Evolutionary conservation across 2,888 invertebrate genomes (phyloP), one percentile per base, ranked within the genome.

Genomic region (Caenorhabditis sp.): DNA sequence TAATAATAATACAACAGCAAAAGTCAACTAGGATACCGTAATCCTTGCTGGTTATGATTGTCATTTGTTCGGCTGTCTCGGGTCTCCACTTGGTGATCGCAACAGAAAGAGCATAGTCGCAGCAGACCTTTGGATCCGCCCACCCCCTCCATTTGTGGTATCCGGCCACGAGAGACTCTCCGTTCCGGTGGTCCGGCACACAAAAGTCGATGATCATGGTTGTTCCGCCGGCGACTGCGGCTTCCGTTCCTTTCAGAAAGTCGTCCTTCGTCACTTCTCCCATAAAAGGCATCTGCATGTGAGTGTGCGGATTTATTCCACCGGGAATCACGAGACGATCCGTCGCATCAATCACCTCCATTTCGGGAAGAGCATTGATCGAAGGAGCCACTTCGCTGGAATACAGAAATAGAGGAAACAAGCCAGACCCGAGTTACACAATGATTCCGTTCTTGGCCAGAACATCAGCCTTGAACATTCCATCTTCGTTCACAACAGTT

Each of bases 171-270:
- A 96, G 91, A 7, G 71, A 68, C 15, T 80, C 78, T 20, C 84
- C 84, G 50, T 53, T 73, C 24, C 70, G 59, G 24, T 70, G 70
- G 32, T 68, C 68, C 50, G 85, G 85, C 20, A 85, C 84, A n/a
- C 87, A 89, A 73, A 90, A 89, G 66, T 89, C 89, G 73, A 89
- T 87, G 24, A 87, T 88, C 92, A 95, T 97, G 11, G 98, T 99
- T 48, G 98, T 99, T 61, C 98, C 98, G 35, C 98, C 98, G 73
- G 98, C 96, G 4, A 99, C 92, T 0, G 97, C 98, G 0, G 98
- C 98, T 89, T 94, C 94, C 41, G 98, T 98, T 61, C 98, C 98
- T 89, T 93, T 93, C 90, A 97, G 97, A 91, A 98, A 98, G 91
- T 97, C 96, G 90, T 99, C 98, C 7, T 93, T 93, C 1, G 95